phyloP scores from a whole-genome alignment of 1,140 invertebrate genomes.

The Drosophila guanche region DNA sequence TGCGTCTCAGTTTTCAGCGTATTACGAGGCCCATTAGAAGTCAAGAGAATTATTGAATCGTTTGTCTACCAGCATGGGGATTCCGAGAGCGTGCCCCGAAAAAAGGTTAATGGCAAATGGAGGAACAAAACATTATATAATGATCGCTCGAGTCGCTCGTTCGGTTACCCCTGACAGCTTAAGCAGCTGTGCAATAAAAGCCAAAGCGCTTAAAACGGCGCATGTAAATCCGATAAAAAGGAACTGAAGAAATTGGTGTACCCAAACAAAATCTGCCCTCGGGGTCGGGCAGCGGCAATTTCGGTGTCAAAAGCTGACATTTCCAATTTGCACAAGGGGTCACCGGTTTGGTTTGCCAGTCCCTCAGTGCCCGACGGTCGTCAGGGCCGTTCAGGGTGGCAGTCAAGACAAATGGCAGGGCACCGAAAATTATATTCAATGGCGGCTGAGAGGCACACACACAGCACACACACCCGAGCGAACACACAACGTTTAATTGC shows the following conservation, averaged over 20 bases:
- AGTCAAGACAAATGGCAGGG: slow-evolving; percentile 73
- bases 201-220: slow-evolving; percentile 39
- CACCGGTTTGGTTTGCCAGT: background rate
- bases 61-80: slow-evolving; percentile 60
- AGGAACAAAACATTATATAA: slow-evolving; percentile 11
- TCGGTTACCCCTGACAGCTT: slow-evolving; percentile 11
- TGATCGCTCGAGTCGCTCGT: slow-evolving; percentile 5
- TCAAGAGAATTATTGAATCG: slow-evolving; percentile 51
- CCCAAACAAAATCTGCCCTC: slow-evolving; percentile 51
- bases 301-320: slow-evolving; percentile 78
- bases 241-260: slow-evolving; percentile 17
- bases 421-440: slow-evolving; percentile 68
- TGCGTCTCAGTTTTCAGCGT: slow-evolving; percentile 45
- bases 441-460: slow-evolving; percentile 15
- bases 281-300: slow-evolving; percentile 49
- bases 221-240: slow-evolving; percentile 63
- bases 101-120: slow-evolving; percentile 9
- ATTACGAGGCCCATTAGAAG: slow-evolving; percentile 44
- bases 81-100: background rate
- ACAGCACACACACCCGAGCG: background rate
- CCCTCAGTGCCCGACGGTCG: background rate
- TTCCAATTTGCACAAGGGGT: slow-evolving; percentile 70
- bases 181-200: slow-evolving; percentile 39
- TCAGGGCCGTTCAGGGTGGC: slow-evolving; percentile 44
- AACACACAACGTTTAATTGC: slow-evolving; percentile 66